Conservation (phyloP, 2,888 invertebrate genomes). For the Heliconius aoede region DNA sequence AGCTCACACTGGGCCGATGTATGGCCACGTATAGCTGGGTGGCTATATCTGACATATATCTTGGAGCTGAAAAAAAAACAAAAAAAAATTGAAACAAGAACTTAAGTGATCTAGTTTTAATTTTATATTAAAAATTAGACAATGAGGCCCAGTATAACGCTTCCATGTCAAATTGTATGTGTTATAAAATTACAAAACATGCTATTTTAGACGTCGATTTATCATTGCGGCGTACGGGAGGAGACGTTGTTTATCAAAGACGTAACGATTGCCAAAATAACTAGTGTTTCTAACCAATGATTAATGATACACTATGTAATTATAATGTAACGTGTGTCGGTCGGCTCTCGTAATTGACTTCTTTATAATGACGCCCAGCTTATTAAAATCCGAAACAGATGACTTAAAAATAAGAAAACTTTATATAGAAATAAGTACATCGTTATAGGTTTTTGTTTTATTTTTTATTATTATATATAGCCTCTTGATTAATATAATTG, state of each 20-base stretch:
- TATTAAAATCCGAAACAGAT: constrained; percentile 35
- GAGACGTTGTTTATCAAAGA: constrained; percentile 64
- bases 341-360: constrained; percentile 57
- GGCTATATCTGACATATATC: no score
- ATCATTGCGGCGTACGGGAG: constrained; percentile 65
- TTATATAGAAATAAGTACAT: constrained; percentile 7
- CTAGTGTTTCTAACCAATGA: constrained; percentile 72
- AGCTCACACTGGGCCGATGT: no score
- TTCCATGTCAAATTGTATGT: constrained; percentile 40
- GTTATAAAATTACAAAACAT: constrained; percentile 61
- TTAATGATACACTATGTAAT: constrained; percentile 70
- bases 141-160: constrained; percentile 13
- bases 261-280: constrained; percentile 77
- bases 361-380: constrained; percentile 48
- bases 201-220: constrained; percentile 75
- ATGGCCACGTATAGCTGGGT: no score
- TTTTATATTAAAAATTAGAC: neutral
- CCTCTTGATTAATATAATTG: constrained; percentile 3
- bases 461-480: constrained; percentile 11
- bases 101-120: neutral
- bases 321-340: constrained; percentile 60
- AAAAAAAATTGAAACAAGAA: no score
- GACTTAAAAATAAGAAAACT: constrained; percentile 27
- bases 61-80: no score
- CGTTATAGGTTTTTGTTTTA: constrained; percentile 13